Percentiles rank a stretch among this genome's conserved stretches.
Evolutionary conservation across 2,888 invertebrate species (phyloP).

Genomic region (Tenodera sinensis): DNA sequence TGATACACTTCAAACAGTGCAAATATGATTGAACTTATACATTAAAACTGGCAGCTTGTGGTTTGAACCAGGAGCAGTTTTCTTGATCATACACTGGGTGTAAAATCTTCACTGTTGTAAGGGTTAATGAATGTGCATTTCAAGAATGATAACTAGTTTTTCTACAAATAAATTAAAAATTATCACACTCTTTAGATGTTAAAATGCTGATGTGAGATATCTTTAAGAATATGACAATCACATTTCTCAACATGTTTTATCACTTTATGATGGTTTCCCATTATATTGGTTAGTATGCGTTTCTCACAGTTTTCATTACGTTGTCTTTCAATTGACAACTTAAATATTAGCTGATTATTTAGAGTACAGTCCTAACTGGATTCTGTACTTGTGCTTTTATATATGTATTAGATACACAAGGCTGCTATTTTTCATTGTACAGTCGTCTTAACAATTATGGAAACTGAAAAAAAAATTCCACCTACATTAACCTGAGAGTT

Average conservation of each 20-base stretch:
- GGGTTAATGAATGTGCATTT: neutral
- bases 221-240: neutral
- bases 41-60: too few species aligned
- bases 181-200: neutral
- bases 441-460: neutral
- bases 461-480: neutral
- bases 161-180: neutral
- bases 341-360: neutral
- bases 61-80: too few species aligned
- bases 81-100: neutral
- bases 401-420: neutral
- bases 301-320: too few species aligned
- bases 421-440: neutral
- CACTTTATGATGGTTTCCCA: neutral
- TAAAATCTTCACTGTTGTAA: neutral
- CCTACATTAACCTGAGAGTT: neutral
- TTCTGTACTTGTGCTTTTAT: neutral
- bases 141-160: neutral
- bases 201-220: neutral
- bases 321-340: neutral
- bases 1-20: neutral
- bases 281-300: too few species aligned
- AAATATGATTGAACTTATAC: too few species aligned
- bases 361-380: neutral
- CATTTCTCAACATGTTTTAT: neutral